Percentiles rank a stretch among this genome's conserved stretches.
Conservation (phyloP, 2,888 invertebrate genomes). For the Tolmerus cingulatus region DNA sequence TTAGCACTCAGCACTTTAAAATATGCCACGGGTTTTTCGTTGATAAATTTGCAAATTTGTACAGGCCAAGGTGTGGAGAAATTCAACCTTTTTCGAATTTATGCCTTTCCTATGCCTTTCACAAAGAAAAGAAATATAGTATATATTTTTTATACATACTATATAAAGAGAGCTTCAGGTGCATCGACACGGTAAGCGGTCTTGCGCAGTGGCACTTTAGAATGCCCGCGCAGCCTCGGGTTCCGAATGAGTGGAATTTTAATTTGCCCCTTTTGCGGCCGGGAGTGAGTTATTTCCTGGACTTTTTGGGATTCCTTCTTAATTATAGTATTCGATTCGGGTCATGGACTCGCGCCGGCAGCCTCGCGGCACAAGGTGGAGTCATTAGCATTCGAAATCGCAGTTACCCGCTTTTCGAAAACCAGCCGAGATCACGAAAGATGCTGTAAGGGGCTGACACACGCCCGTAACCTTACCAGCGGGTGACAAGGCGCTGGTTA, state of each 20-base stretch:
- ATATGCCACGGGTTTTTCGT: constrained; percentile 24
- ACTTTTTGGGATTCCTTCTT: background rate
- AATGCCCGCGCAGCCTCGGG: constrained; percentile 3
- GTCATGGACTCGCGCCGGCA: background rate
- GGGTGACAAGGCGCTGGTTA: background rate
- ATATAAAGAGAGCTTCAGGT: background rate
- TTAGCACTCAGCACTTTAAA: constrained; percentile 19
- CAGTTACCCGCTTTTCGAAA: background rate
- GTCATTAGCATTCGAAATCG: background rate
- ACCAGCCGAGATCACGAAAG: background rate
- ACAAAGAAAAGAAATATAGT: background rate
- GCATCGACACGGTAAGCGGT: background rate
- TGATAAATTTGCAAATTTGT: constrained; percentile 40
- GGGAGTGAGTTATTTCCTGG: constrained; percentile 19
- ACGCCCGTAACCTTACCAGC: background rate
- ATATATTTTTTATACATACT: background rate
- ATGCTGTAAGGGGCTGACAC: background rate
- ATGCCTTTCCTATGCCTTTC: constrained; percentile 27
- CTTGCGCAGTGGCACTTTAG: constrained; percentile 17
- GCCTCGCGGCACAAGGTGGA: background rate
- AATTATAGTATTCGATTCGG: background rate
- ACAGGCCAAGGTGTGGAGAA: constrained; percentile 34
- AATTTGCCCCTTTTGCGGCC: background rate
- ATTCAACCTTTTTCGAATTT: constrained; percentile 24
- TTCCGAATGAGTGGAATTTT: constrained; percentile 13